A percentile compares a stretch with the other conserved stretches of the same genome.
phyloP scores from a whole-genome alignment of 2,888 invertebrate genomes.

The Aphidius colemani region DNA sequence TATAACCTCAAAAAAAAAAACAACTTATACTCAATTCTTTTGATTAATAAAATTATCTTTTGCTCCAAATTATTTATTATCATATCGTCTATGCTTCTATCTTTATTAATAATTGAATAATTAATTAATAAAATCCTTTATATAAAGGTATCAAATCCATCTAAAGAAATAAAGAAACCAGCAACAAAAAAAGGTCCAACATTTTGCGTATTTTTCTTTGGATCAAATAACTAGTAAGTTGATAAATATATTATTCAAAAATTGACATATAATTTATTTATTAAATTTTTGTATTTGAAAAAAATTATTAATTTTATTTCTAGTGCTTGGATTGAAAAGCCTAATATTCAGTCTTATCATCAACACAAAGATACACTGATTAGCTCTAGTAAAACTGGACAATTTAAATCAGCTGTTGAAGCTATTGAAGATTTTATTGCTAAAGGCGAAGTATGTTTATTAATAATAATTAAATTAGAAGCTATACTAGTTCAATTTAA shows the following conservation, averaged over 20 bases:
- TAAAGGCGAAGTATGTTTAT: conserved; percentile 66
- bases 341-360: conserved; percentile 80
- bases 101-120: background rate
- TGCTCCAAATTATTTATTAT: background rate
- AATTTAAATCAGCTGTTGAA: conserved; percentile 78
- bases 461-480: too few relatives aligned
- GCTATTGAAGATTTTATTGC: conserved; percentile 80
- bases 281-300: background rate
- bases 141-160: conserved; percentile 79
- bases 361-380: conserved; percentile 78
- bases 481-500: too few relatives aligned
- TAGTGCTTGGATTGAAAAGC: conserved; percentile 90
- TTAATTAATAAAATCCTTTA: conserved; percentile 35
- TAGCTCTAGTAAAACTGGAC: conserved; percentile 74
- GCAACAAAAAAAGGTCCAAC: conserved; percentile 71
- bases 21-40: background rate
- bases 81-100: background rate
- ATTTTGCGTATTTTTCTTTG: conserved; percentile 92
- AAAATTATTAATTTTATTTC: conserved; percentile 36
- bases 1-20: conserved; percentile 51
- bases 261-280: conserved; percentile 2
- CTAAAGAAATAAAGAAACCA: conserved; percentile 76
- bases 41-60: background rate
- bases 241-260: conserved; percentile 12
- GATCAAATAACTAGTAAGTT: conserved; percentile 94